phyloP scores from a whole-genome alignment of 2,113 vertebrate species.

The Xiphophorus maculatus region DNA sequence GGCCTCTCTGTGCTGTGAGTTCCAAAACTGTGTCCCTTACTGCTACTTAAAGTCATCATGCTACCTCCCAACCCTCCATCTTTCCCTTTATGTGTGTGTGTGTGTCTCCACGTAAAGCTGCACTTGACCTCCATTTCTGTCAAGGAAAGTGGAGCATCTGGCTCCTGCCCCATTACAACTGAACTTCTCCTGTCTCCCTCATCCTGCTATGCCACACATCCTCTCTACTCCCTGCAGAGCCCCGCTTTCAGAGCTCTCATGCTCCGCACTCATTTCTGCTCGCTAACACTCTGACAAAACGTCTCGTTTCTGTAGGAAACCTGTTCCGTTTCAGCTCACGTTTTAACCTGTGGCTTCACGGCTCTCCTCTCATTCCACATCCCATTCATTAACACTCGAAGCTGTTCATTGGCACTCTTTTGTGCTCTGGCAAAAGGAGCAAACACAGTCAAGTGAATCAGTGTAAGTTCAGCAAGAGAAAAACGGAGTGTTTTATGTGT shows the following conservation, averaged over 20 bases:
- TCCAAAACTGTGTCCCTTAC: constrained; percentile 49
- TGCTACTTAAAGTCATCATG: constrained; percentile 77
- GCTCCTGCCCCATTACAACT: constrained; percentile 71
- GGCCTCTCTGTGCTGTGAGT: constrained; percentile 18
- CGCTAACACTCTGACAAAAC: constrained; percentile 35
- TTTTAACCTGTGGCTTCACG: constrained; percentile 57
- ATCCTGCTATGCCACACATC: constrained; percentile 49
- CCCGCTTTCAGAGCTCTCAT: constrained; percentile 46
- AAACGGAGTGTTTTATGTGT: constrained; percentile 2
- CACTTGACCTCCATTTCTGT: constrained; percentile 83
- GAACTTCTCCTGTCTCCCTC: constrained; percentile 22
- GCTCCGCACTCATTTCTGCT: constrained; percentile 20
- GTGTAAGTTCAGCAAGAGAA: background rate
- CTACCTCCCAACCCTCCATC: constrained; percentile 51
- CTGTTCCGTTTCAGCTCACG: constrained; percentile 33
- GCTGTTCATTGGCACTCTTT: constrained; percentile 5
- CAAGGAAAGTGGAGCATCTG: constrained; percentile 81
- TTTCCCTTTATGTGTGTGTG: constrained; percentile 39
- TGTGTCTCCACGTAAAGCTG: constrained; percentile 68
- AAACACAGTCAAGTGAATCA: background rate
- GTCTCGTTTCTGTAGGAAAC: constrained; percentile 41
- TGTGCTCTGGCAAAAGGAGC: constrained; percentile 3
- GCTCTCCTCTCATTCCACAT: constrained; percentile 8
- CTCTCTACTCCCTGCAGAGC: constrained; percentile 51
- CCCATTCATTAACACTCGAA: constrained; percentile 21